These are phyloP conservation scores for Nymphalis c-album DNA, from an alignment of 2,888 invertebrate genomes.

Conservation along the genomic window DNA sequence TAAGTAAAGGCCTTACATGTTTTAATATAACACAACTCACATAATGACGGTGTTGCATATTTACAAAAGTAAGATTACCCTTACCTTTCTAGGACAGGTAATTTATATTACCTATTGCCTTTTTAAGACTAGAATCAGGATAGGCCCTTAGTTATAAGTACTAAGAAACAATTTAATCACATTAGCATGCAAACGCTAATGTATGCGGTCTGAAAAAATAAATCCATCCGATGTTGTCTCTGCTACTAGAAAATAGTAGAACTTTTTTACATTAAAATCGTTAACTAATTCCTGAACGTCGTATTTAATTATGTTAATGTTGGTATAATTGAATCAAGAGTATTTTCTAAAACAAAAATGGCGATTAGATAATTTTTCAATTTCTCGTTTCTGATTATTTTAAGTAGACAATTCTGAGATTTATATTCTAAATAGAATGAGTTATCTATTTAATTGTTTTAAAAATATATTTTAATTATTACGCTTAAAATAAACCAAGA, in stretches of 20 bases:
- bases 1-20: too few species aligned
- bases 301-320: constrained; percentile 18
- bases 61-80: not conserved
- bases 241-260: not conserved
- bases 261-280: constrained; percentile 13
- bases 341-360: not conserved
- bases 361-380: not conserved
- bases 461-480: too few species aligned
- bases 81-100: not conserved
- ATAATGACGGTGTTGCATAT: not conserved
- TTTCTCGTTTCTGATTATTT: not conserved
- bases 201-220: constrained; percentile 21
- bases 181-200: constrained; percentile 24
- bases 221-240: constrained; percentile 10
- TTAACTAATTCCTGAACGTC: constrained; percentile 21
- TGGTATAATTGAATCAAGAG: not conserved
- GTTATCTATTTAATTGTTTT: too few species aligned
- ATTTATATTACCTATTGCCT: not conserved
- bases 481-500: too few species aligned
- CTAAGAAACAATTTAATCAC: constrained; percentile 23
- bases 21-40: too few species aligned
- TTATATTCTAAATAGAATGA: too few species aligned
- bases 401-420: too few species aligned
- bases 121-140: constrained; percentile 4
- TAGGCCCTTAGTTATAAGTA: constrained; percentile 12